phyloP scores from a whole-genome alignment of 2,797 vertebrate genomes.

The Allenopithecus nigroviridis region DNA sequence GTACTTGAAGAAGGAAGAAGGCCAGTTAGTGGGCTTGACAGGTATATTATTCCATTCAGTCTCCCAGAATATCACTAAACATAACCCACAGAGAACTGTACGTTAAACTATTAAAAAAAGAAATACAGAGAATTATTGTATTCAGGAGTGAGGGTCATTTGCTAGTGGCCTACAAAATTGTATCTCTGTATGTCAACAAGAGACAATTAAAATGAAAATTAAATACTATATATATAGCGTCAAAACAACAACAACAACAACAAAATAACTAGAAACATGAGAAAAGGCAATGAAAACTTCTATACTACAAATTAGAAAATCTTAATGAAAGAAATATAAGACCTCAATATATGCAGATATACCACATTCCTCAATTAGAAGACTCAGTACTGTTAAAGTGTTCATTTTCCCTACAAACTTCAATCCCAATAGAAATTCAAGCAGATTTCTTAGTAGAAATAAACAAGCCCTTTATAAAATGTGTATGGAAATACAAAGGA shows the following conservation, averaged over 20 bases:
- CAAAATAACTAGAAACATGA: background rate
- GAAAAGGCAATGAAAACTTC: background rate
- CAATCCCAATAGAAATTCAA: background rate
- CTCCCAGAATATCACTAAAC: background rate
- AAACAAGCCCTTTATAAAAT: background rate
- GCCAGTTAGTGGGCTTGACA: background rate
- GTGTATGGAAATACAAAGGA: background rate
- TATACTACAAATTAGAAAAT: background rate
- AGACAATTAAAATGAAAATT: background rate
- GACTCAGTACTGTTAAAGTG: background rate
- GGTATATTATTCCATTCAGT: background rate
- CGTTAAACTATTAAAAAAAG: background rate
- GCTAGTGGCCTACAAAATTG: background rate
- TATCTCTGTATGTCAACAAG: background rate
- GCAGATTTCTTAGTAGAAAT: background rate
- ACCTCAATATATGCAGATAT: background rate
- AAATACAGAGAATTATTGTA: background rate
- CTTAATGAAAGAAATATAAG: background rate
- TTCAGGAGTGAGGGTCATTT: background rate
- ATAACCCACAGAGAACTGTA: background rate
- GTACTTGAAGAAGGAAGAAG: background rate
- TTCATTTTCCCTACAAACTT: background rate
- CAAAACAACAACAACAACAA: too few species aligned
- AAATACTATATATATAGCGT: background rate
- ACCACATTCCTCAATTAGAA: background rate